Evolutionary conservation across 2,113 vertebrate species (phyloP).

Genomic region (Urocitellus parryii): DNA sequence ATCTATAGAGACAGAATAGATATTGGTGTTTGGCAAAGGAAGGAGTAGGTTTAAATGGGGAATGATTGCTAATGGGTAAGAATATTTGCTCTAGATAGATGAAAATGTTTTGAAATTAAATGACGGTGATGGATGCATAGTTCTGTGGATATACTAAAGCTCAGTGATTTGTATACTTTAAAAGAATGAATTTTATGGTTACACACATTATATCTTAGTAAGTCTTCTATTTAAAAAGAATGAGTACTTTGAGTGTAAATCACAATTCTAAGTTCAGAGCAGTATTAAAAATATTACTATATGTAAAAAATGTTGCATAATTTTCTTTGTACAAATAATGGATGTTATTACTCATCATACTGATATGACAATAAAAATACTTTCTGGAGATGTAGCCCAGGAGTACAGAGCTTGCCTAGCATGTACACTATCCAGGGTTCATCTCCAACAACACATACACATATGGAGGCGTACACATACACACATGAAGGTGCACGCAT

Average conservation of each 20-base stretch:
- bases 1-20: not conserved
- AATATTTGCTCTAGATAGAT: not conserved
- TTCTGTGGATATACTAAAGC: not conserved
- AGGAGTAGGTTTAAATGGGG: not conserved
- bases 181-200: not conserved
- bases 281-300: not conserved
- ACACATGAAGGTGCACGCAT: not conserved
- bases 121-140: not conserved
- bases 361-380: not conserved
- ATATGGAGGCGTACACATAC: not conserved
- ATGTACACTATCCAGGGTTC: not conserved
- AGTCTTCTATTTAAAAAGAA: not conserved
- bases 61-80: not conserved
- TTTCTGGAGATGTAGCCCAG: not conserved
- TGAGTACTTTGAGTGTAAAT: not conserved
- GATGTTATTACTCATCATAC: not conserved
- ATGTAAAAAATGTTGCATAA: not conserved
- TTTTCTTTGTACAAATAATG: not conserved
- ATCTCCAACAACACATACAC: not conserved
- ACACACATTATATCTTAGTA: not conserved
- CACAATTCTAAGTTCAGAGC: not conserved
- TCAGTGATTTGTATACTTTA: not conserved
- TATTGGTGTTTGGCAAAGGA: not conserved
- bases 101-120: constrained; percentile 24
- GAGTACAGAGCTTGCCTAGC: not conserved